Base-by-base conservation (phyloP, 2,113 vertebrate genomes). In the Cryptomyrus ogoouensis region DNA sequence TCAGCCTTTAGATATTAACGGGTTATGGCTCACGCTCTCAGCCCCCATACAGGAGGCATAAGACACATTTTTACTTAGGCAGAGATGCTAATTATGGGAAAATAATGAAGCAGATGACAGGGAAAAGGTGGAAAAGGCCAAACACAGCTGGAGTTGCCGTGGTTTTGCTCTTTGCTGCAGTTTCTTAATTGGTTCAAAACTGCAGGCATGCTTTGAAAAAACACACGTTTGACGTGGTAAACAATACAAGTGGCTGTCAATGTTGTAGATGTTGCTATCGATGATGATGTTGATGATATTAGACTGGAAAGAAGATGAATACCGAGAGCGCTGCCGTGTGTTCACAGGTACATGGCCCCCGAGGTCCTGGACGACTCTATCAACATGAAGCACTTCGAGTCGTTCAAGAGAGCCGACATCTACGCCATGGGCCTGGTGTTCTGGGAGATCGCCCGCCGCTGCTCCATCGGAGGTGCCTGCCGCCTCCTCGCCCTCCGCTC, bases 321-420 rank as follows among this genome's bases (percentile, higher is more conserved):
- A 6, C 6, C 1, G 8, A 35, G 46, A 89, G 0, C 1, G 2
- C 47, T 35, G 3, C 9, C 19, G 4, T 7, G n/a, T 80, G 47
- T 31, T 35, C 88, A n/a, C 92, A 97, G 97, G 92, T 97, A 97
- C 90, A 97, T 97, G 97, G 97, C 97, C 83, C 97, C 97, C 89
- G 97, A 97, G 94, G 97, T 97, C 92, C 93, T 97, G 85, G 97
- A 97, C 94, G 97, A 97, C 93, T 97, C 97, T 70, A 97, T 97
- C 95, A 97, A 97, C 89, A 97, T 97, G 97, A 97, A 97, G 92
- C 97, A 97, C 88, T 97, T 97, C 92, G 97, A 97, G 89, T 97
- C 97, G 44, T 97, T 97, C 94, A 97, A 97, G 90, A 94, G 97
- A 91, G 97, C 97, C 27, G 97, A 97, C 92, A 97, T 97, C 94